phyloP scores from a whole-genome alignment of 35 echinoderm and acorn worm genomes.

The Stichopus chloronotus region DNA sequence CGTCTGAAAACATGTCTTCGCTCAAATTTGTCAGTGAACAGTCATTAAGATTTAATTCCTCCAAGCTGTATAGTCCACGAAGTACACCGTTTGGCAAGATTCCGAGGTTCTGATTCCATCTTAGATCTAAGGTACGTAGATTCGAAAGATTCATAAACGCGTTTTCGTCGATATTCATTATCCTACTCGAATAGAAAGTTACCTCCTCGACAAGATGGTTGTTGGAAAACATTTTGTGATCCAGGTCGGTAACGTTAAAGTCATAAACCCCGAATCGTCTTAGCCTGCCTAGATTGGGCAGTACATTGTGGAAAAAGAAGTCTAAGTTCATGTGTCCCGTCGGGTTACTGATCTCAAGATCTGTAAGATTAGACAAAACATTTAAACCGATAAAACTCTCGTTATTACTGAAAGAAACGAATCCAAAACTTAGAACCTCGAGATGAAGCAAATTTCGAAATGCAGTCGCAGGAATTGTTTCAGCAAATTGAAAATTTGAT shows the following conservation, averaged over 20 bases:
- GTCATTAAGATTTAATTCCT: not conserved
- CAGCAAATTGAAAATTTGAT: constrained; percentile 20
- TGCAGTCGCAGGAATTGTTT: not conserved
- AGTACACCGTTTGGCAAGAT: not conserved
- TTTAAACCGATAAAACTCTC: constrained; percentile 8
- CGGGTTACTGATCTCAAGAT: not conserved
- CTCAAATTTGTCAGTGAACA: constrained; percentile 24
- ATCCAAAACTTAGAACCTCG: not conserved
- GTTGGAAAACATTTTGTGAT: not conserved
- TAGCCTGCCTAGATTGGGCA: not conserved
- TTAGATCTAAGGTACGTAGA: constrained; percentile 14
- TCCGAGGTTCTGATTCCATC: not conserved
- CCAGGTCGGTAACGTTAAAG: not conserved
- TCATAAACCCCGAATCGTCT: not conserved
- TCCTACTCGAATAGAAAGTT: not conserved
- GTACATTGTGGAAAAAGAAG: not conserved
- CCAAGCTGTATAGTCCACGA: not conserved
- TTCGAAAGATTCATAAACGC: not conserved
- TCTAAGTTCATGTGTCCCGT: not conserved
- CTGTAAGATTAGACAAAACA: not conserved
- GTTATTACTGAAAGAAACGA: not conserved
- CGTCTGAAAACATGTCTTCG: constrained; percentile 10
- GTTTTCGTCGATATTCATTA: not conserved
- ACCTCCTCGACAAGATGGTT: not conserved
- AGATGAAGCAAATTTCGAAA: constrained; percentile 13